phyloP scores from a whole-genome alignment of 1,140 invertebrate genomes.

The Monomorium pharaonis region DNA sequence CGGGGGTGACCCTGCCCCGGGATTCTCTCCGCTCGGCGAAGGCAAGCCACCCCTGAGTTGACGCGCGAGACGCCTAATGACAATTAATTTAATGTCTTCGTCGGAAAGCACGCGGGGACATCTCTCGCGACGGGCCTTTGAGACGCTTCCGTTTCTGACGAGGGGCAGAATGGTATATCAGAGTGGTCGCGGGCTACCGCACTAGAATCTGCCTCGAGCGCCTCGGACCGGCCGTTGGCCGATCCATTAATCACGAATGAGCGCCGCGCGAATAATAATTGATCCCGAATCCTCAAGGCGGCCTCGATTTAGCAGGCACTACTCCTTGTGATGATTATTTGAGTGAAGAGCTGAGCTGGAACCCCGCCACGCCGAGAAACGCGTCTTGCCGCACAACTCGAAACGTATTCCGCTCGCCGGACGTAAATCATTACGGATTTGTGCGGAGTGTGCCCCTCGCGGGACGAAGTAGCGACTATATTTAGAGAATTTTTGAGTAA shows the following conservation, averaged over 20 bases:
- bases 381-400: background rate
- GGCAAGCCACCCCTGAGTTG: slow-evolving; percentile 58
- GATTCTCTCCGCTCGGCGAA: slow-evolving; percentile 47
- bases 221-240: slow-evolving; percentile 6
- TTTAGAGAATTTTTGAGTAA: background rate
- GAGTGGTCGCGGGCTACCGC: background rate
- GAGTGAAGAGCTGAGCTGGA: background rate
- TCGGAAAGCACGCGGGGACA: slow-evolving; percentile 19
- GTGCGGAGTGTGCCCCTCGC: background rate
- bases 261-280: slow-evolving; percentile 66
- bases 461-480: background rate
- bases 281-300: slow-evolving; percentile 25
- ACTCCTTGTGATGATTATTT: background rate
- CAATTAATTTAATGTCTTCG: slow-evolving; percentile 76
- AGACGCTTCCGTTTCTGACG: slow-evolving; percentile 42
- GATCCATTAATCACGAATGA: slow-evolving; percentile 64
- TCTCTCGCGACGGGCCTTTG: slow-evolving; percentile 59
- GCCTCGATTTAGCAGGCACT: background rate
- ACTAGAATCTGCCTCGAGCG: slow-evolving; percentile 27
- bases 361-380: background rate
- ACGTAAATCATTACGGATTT: background rate
- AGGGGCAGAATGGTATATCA: background rate
- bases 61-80: slow-evolving; percentile 71
- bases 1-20: background rate
- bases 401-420: background rate